Percentiles rank a stretch among this genome's conserved stretches.
Evolutionary conservation across 1,140 invertebrate species (phyloP).

Genomic region (Diorhabda carinulata): DNA sequence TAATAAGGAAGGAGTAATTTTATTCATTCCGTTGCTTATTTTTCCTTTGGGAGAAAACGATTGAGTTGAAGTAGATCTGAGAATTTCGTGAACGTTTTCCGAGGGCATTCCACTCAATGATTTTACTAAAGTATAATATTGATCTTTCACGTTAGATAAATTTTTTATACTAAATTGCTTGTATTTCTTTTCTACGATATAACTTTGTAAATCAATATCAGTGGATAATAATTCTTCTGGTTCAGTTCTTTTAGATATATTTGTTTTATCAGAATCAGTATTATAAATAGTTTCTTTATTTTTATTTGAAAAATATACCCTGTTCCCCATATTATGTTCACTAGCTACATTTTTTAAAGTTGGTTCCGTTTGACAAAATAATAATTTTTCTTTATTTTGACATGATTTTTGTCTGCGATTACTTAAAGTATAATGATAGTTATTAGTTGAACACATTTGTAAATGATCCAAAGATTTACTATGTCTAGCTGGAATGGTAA

Average conservation of each 20-base stretch:
- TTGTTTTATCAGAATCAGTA: constrained; percentile 20
- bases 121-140: constrained; percentile 28
- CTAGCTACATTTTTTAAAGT: constrained; percentile 45
- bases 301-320: constrained; percentile 21
- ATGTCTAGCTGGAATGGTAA: constrained; percentile 63
- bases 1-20: constrained; percentile 29
- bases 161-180: constrained; percentile 28
- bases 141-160: constrained; percentile 20
- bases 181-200: constrained; percentile 25
- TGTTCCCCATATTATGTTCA: constrained; percentile 37
- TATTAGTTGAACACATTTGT: constrained; percentile 29
- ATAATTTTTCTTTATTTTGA: constrained; percentile 6
- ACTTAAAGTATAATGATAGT: constrained; percentile 29
- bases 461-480: constrained; percentile 78
- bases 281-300: constrained; percentile 18
- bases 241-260: constrained; percentile 3
- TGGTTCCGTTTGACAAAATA: constrained; percentile 44
- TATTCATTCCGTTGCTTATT: constrained; percentile 21
- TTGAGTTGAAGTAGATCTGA: constrained; percentile 35
- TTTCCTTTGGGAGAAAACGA: constrained; percentile 31
- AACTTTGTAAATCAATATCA: constrained; percentile 10
- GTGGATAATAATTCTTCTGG: background rate
- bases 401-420: constrained; percentile 6
- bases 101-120: constrained; percentile 29
- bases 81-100: constrained; percentile 23